These are phyloP conservation scores for Acanthosepion esculentum DNA, from an alignment of 2,888 invertebrate species.

Conservation along the genomic window DNA sequence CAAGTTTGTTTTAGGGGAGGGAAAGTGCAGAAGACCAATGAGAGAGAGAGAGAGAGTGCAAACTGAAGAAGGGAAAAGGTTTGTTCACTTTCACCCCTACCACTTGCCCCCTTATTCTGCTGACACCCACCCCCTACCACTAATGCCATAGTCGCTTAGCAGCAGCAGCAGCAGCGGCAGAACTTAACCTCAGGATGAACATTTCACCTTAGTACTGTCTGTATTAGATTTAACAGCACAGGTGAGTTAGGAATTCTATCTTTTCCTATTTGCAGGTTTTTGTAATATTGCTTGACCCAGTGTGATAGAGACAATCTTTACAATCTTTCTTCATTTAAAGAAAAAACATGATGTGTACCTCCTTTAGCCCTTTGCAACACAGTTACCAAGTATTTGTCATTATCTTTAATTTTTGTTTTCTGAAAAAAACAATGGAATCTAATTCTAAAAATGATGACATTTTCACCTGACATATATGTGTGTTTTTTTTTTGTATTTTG, in stretches of 20 bases:
- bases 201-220: constrained; percentile 33
- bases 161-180: not conserved
- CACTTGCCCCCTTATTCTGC: not conserved
- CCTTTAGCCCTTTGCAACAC: not conserved
- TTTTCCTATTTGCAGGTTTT: constrained; percentile 17
- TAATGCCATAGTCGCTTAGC: constrained; percentile 33
- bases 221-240: constrained; percentile 33
- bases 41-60: not conserved
- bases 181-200: constrained; percentile 10
- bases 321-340: not conserved
- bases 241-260: not conserved
- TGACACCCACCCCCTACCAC: not conserved
- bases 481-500: no score
- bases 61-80: not conserved
- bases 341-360: not conserved
- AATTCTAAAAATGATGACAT: not conserved
- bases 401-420: not conserved
- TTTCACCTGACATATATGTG: not conserved
- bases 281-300: not conserved
- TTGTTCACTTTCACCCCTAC: not conserved
- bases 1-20: not conserved
- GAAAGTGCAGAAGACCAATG: not conserved
- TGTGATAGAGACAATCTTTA: not conserved
- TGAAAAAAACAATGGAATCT: not conserved
- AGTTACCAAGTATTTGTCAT: not conserved